Conservation (phyloP, 2,888 invertebrate species). For the Parnassius smintheus region DNA sequence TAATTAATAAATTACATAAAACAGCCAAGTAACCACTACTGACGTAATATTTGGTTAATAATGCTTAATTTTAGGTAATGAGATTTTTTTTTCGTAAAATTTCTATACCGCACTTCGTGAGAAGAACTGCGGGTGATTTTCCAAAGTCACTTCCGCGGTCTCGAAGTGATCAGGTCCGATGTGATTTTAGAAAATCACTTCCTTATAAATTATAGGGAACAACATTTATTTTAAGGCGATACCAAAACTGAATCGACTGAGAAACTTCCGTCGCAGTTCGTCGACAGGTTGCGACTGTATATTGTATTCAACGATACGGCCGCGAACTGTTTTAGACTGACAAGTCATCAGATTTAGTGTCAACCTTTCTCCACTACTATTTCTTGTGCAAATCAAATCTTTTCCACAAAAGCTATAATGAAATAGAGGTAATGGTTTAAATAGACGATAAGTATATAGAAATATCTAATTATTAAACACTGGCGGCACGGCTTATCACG, state of each 20-base stretch:
- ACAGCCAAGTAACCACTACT: constrained; percentile 78
- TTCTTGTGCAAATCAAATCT: constrained; percentile 75
- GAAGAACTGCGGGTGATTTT: constrained; percentile 59
- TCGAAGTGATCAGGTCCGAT: neutral
- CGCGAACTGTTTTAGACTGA: constrained; percentile 5
- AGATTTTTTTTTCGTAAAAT: constrained; percentile 64
- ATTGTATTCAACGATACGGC: neutral
- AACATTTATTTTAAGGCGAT: constrained; percentile 73
- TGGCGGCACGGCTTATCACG: constrained; percentile 26
- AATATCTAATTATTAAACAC: constrained; percentile 68
- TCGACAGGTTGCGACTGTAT: neutral
- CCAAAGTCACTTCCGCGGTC: constrained; percentile 39
- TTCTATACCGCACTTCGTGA: constrained; percentile 59
- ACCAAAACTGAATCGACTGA: constrained; percentile 54
- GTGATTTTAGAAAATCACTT: constrained; percentile 53
- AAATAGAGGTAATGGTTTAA: constrained; percentile 75
- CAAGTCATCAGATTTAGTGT: constrained; percentile 49
- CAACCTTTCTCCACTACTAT: constrained; percentile 66
- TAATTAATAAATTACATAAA: constrained; percentile 75
- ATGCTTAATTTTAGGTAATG: constrained; percentile 76
- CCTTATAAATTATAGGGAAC: constrained; percentile 76
- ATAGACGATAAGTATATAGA: constrained; percentile 78
- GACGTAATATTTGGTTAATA: constrained; percentile 78
- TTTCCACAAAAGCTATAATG: constrained; percentile 76
- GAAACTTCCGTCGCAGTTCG: neutral